These are phyloP conservation scores for Mormyrus iriodes DNA, from an alignment of 2,113 vertebrate species.

Conservation along the genomic window DNA sequence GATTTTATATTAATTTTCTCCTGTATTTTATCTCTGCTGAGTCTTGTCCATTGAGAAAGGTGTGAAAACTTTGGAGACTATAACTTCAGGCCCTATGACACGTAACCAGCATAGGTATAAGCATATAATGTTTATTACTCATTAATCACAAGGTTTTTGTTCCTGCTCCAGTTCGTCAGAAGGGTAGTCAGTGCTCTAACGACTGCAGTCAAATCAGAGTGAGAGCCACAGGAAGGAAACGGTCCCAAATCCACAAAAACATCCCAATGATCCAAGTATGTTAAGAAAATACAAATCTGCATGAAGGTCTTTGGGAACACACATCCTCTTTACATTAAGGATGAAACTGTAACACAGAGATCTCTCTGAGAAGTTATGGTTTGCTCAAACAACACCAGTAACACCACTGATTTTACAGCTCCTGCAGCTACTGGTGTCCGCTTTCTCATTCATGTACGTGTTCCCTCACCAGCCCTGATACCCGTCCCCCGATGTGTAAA, in stretches of 20 bases:
- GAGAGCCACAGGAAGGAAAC: not conserved
- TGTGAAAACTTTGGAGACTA: not conserved
- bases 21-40: constrained; percentile 4
- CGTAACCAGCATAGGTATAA: not conserved
- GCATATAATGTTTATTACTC: not conserved
- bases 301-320: not conserved
- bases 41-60: not conserved
- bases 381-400: not conserved
- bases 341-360: not conserved
- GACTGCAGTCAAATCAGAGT: too few relatives aligned
- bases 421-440: not conserved
- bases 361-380: not conserved
- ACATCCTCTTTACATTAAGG: not conserved
- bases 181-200: not conserved
- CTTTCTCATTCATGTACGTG: not conserved
- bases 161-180: not conserved
- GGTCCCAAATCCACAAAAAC: not conserved
- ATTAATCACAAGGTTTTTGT: not conserved
- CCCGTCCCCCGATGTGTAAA: not conserved
- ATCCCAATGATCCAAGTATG: not conserved
- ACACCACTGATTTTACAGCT: not conserved
- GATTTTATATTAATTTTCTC: constrained; percentile 16
- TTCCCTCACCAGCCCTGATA: not conserved
- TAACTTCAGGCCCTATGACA: not conserved
- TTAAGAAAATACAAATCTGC: not conserved